Base-by-base conservation (phyloP, 2,797 vertebrate species). In the Enteromius viviparus region DNA sequence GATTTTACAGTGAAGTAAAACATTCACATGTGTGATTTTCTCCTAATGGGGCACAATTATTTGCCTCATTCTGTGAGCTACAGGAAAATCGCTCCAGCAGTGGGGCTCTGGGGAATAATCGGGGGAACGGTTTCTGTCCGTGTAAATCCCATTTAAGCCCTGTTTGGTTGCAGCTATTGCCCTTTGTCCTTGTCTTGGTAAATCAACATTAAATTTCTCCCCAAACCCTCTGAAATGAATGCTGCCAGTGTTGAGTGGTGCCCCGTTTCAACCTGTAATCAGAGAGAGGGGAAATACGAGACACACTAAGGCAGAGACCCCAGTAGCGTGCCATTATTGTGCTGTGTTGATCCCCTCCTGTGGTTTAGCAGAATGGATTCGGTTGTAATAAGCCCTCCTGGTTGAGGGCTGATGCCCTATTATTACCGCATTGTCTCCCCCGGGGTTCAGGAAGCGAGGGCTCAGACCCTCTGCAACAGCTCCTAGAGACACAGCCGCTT, bases 301-400 rank as follows among this genome's bases (percentile, higher is more conserved):
- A 78, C 76, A 80, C 64, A 78, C 51, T 55, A 55, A 71, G 55
- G 47, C 66, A 72, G 29, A 78, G 69, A 86, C 77, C 85, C 81
- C 85, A 85, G 80, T 72, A 47, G 83, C 74, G 87, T 90, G 87
- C 53, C n/a, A 79, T 89, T 89, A 89, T 87, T 76, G 77, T 85
- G 88, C 89, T 87, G 66, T 74, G 84, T 90, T 86, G 81, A 55
- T 87, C 91, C 88, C 84, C 91, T 91, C 92, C 89, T 89, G 92
- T 86, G 92, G 91, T 91, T 93, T 92, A 89, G 90, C 68, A 23
- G 90, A 91, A 90, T 85, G 85, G 86, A 92, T 92, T 94, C 92
- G 91, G 90, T 89, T 87, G 84, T 90, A 91, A 82, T 89, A 90
- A 85, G 85, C 86, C 81, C 87, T 85, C 87, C 87, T 89, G 93